Evolutionary conservation across 1,140 invertebrate genomes (phyloP), one percentile per base, ranked within the genome.

Genomic region (Drosophila varians): DNA sequence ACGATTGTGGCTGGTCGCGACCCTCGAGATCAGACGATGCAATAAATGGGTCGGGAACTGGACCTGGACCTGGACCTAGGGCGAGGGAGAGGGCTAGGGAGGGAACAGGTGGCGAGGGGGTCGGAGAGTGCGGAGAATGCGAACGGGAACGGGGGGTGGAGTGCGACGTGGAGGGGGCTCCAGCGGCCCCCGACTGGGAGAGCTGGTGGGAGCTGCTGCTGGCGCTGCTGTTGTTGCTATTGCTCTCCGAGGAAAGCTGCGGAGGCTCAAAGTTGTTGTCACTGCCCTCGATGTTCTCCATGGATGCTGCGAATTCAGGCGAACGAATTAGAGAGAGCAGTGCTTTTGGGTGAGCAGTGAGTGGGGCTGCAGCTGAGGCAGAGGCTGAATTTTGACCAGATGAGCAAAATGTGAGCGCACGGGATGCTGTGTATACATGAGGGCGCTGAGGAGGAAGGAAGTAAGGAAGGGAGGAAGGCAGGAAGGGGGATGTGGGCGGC

Each of bases 161-260:
- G 12, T 26, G 66, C 7, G 66, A 71, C 48, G 56, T 49, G 6
- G 58, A 48, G 3, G 68, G 31, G 60, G 56, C 54, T 45, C 55
- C 55, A 23, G 38, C 42, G 16, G 54, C 60, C n/a, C 26, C 55
- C 60, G 60, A 64, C 26, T 72, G 51, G 8, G 64, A 68, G 43
- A 68, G 52, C 40, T 56, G 65, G 47, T 69, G 43, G 21, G 64
- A 74, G 51, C 72, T 73, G 60, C 74, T 57, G 71, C 74, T 52
- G 74, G 40, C 51, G 72, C 69, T 52, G 57, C 68, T 84, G 51
- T 58, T 82, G 58, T 64, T 77, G 55, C 70, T 74, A 57, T 77
- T 90, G 80, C 60, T 86, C 34, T 82, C 80, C 66, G 77, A 77
- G 51, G 84, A 89, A 36, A 89, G 77, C 47, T 77, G 88, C 40